Base-by-base conservation (phyloP, 1,140 invertebrate genomes). In the Pseudachorutes palmiensis region DNA sequence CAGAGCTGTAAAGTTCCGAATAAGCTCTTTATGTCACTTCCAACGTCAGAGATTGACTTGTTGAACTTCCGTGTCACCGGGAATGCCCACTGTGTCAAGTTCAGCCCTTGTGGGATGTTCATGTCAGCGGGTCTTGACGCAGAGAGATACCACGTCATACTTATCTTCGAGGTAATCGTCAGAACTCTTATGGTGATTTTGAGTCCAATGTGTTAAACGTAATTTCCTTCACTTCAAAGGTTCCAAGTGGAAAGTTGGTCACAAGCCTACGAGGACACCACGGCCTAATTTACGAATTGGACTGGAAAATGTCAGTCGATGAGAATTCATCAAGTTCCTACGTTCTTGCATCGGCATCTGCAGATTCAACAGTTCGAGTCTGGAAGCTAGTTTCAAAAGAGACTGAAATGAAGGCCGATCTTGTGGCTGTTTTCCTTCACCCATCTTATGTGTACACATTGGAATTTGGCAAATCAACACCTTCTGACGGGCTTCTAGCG, bases 391-490 rank as follows among this genome's bases (percentile, higher is more conserved):
- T 80, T 61, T 78, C 79, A 71, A 78, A 77, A 33, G 72, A 81
- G 9, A 12, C 55, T 24, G 14, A 76, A 77, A 26, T 74, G 78
- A 14, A 60, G 79, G 22, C 74, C 78, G 16, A 28, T 36, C 5
- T 49, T 29, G 19, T 49, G 59, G 65, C 83, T 78, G 76, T 84
- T 64, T 75, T 87, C 48, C 81, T 83, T 26, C 86, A 88, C 77
- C 85, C 86, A 19, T 82, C 82, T 1, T 88, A 84, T 76, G 84
- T 88, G 5, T 88, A 88, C 69, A 81, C 79, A 64, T 82, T 81
- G 1, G 81, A 81, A 79, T 86, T 70, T 77, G 82, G 63, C 79
- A 79, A 14, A 73, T 76, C 31, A 75, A 79, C 5, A 70, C 77
- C 30, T 75, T 71, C 24, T 75, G 19, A n/a, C n/a, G n/a, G n/a